phyloP scores from a whole-genome alignment of 2,113 vertebrate species.

The Rhinolophus ferrumequinum region DNA sequence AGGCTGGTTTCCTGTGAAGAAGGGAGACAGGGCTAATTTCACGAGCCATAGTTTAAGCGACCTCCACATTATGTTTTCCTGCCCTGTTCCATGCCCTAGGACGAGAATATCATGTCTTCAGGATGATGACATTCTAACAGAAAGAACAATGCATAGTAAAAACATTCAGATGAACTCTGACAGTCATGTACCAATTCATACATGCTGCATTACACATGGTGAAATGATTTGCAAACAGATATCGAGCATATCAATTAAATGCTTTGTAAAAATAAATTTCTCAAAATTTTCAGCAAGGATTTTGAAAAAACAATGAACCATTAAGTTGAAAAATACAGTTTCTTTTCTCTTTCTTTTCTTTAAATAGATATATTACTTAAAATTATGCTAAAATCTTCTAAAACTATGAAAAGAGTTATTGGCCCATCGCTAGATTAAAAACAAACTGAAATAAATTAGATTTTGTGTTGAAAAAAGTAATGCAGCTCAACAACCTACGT shows the following conservation, averaged over 20 bases:
- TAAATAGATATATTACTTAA: constrained; percentile 31
- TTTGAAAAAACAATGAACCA: background rate
- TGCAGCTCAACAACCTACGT: constrained; percentile 70
- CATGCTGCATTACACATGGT: constrained; percentile 30
- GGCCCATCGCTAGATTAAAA: constrained; percentile 72
- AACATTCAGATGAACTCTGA: constrained; percentile 51
- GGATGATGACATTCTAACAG: background rate
- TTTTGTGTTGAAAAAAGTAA: constrained; percentile 75
- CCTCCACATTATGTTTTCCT: constrained; percentile 11
- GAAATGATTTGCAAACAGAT: constrained; percentile 59
- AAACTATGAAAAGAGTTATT: constrained; percentile 66
- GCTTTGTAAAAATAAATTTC: constrained; percentile 63
- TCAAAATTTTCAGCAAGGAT: constrained; percentile 62
- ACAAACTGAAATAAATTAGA: constrained; percentile 75
- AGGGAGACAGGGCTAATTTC: background rate
- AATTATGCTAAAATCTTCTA: constrained; percentile 50
- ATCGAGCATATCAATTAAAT: constrained; percentile 50
- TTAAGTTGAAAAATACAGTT: constrained; percentile 54
- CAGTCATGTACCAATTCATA: background rate
- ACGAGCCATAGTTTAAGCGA: background rate
- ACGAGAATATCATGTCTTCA: constrained; percentile 67
- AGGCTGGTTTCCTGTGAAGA: background rate
- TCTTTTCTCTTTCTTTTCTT: constrained; percentile 5
- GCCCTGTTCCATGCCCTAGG: constrained; percentile 59
- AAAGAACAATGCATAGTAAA: constrained; percentile 33